phyloP scores from a whole-genome alignment of 2,113 vertebrate genomes.

The Azemiops feae region DNA sequence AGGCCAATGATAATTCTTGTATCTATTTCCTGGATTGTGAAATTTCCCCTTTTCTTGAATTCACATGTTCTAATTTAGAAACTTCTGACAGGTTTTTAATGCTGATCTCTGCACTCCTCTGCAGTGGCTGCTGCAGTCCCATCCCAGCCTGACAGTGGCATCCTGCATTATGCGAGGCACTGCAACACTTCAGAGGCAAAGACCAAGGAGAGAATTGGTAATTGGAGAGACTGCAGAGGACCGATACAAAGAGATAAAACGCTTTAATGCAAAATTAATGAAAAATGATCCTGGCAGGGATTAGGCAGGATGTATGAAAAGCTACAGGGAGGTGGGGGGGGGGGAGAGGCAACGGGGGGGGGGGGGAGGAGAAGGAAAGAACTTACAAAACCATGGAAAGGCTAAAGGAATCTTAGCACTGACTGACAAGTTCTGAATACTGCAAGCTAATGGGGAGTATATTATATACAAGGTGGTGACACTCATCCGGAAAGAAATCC shows the following conservation, averaged over 20 bases:
- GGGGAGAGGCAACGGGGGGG: no score
- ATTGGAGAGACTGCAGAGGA: not conserved
- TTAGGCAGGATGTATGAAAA: not conserved
- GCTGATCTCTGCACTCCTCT: not conserved
- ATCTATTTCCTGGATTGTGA: not conserved
- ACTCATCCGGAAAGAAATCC: constrained; percentile 10
- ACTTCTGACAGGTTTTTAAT: not conserved
- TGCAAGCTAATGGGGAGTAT: not conserved
- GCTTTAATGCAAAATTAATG: not conserved
- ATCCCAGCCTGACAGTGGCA: not conserved
- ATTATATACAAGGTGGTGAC: not conserved
- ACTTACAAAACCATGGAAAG: not conserved
- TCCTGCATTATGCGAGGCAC: not conserved
- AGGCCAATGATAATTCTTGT: not conserved
- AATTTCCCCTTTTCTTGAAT: not conserved
- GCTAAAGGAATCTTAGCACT: not conserved
- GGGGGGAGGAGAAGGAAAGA: not conserved
- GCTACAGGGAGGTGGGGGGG: not conserved
- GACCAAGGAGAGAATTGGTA: not conserved
- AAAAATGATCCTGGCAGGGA: not conserved
- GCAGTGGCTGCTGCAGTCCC: not conserved
- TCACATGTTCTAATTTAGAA: not conserved
- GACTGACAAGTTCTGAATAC: not conserved
- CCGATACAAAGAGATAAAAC: not conserved
- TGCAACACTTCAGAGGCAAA: not conserved